These are phyloP conservation scores for Sipha flava DNA, from an alignment of 1,140 invertebrate species.

Conservation along the genomic window DNA sequence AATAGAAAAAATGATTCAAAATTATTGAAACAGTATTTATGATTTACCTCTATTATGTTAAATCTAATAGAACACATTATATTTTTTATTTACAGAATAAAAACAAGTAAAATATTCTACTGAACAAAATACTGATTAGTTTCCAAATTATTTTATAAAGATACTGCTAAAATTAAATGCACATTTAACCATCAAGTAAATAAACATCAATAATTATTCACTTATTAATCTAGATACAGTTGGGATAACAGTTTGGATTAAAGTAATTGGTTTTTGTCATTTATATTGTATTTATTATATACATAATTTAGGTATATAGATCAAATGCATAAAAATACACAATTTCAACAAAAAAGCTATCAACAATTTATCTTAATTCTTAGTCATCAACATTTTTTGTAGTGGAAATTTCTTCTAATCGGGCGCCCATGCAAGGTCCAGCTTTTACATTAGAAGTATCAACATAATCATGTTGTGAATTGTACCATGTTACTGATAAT, in stretches of 20 bases:
- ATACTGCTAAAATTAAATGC: not conserved
- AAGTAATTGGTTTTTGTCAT: not conserved
- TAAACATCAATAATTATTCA: not conserved
- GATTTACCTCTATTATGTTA: not conserved
- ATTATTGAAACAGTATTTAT: not conserved
- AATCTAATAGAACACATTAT: not conserved
- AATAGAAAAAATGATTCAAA: not conserved
- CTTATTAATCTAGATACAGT: not conserved
- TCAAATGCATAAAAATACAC: not conserved
- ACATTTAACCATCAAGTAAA: not conserved
- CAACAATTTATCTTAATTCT: not conserved
- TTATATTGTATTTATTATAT: not conserved
- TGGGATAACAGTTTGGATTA: not conserved
- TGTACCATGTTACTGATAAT: constrained; percentile 45
- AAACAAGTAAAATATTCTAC: not conserved
- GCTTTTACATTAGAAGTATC: constrained; percentile 29
- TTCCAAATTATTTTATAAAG: not conserved
- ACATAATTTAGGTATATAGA: constrained; percentile 15
- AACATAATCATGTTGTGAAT: constrained; percentile 33
- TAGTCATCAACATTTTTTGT: not conserved
- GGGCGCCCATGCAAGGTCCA: constrained; percentile 9
- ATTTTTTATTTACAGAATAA: not conserved
- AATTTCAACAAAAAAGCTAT: not conserved
- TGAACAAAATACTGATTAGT: not conserved
- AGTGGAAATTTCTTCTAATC: not conserved